phyloP scores from a whole-genome alignment of 2,113 vertebrate species.

The Passer montanus region DNA sequence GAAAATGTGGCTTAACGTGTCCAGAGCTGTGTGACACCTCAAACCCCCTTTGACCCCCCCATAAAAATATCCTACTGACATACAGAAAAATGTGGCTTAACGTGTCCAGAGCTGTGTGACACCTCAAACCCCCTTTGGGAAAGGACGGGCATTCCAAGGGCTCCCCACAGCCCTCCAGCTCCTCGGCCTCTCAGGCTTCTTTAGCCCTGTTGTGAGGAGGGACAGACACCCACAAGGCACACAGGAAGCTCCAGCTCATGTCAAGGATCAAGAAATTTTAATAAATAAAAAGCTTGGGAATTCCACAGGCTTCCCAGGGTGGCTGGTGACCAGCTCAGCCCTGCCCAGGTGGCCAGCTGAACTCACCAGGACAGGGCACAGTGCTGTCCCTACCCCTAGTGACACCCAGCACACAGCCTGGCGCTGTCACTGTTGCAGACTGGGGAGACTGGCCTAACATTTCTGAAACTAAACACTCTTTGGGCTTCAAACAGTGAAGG shows the following conservation, averaged over 20 bases:
- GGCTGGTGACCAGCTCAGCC: neutral
- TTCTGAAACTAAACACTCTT: neutral
- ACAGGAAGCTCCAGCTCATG: fast-evolving
- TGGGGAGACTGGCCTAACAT: fast-evolving
- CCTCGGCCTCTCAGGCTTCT: neutral
- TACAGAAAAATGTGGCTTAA: neutral
- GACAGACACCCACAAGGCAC: neutral
- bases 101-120: neutral
- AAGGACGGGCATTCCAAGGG: neutral
- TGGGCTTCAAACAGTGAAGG: neutral
- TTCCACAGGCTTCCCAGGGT: neutral
- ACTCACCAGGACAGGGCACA: neutral
- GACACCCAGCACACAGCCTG: neutral
- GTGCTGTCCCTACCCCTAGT: neutral
- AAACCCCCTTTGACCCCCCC: neutral
- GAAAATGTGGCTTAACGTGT: neutral
- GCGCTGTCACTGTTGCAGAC: neutral
- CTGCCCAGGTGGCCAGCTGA: neutral
- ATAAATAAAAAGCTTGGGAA: neutral
- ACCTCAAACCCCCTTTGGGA: neutral
- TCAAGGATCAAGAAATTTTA: neutral
- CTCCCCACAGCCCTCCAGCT: neutral
- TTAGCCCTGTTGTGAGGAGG: fast-evolving
- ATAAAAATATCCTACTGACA: neutral
- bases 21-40: neutral